Evolutionary conservation across 2,113 vertebrate genomes (phyloP).

Genomic region (Eleginops maclovinus): DNA sequence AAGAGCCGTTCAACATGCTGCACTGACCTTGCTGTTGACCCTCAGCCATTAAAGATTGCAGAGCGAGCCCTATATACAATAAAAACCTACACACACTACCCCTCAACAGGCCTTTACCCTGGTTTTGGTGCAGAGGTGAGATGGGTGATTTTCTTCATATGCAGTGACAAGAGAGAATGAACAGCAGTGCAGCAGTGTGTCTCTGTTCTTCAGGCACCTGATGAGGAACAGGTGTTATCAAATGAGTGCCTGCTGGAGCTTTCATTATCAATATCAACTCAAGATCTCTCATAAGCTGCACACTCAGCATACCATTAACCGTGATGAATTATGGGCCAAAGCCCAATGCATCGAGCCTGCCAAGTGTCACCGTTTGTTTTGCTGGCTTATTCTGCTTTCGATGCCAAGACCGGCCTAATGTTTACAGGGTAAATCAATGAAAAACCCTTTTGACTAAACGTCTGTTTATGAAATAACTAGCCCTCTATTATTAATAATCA

Average conservation of each 20-base stretch:
- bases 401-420: background rate
- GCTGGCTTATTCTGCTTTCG: background rate
- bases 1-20: background rate
- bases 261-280: constrained; percentile 41
- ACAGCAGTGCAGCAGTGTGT: constrained; percentile 5
- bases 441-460: background rate
- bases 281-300: constrained; percentile 4
- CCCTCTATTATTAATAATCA: background rate
- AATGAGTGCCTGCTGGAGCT: constrained; percentile 41
- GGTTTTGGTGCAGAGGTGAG: background rate
- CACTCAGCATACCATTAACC: constrained; percentile 17
- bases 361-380: background rate
- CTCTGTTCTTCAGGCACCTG: background rate
- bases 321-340: constrained; percentile 3
- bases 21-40: constrained; percentile 14
- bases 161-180: constrained; percentile 19
- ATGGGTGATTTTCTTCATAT: constrained; percentile 4
- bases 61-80: background rate
- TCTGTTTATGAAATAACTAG: background rate
- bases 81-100: background rate
- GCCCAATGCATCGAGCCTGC: background rate
- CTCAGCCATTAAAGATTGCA: background rate
- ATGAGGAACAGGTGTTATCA: constrained; percentile 55
- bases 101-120: background rate
- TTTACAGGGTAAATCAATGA: background rate